Conservation (phyloP, 2,888 invertebrate genomes). For the Lacanobia oleracea region DNA sequence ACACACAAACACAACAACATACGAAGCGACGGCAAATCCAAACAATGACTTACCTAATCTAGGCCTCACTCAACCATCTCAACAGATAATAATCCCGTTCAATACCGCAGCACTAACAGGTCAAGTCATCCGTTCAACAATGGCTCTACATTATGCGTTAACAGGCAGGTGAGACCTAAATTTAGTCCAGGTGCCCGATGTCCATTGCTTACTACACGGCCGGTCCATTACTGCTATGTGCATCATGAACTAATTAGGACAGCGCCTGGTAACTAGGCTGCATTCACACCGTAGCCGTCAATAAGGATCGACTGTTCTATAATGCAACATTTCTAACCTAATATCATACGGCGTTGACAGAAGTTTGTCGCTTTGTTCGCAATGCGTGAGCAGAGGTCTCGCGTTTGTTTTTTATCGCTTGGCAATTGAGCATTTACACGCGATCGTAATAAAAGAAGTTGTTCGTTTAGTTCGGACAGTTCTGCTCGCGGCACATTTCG, state of each 20-base stretch:
- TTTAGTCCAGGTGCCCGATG: constrained; percentile 51
- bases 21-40: constrained; percentile 2
- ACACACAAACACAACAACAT: no score
- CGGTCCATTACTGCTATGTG: constrained; percentile 75
- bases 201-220: constrained; percentile 69
- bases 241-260: constrained; percentile 76
- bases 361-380: constrained; percentile 40
- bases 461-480: constrained; percentile 59
- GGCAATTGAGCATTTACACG: constrained; percentile 63
- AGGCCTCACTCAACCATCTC: constrained; percentile 27
- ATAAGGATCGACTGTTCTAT: constrained; percentile 37
- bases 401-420: constrained; percentile 61
- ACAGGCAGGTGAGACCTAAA: constrained; percentile 61
- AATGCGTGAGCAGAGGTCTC: constrained; percentile 42
- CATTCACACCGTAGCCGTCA: constrained; percentile 38
- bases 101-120: constrained; percentile 45
- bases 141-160: constrained; percentile 59
- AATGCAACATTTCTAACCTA: constrained; percentile 32
- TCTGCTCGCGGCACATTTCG: constrained; percentile 38
- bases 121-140: constrained; percentile 55
- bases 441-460: constrained; percentile 64
- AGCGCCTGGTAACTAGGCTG: constrained; percentile 61
- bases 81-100: constrained; percentile 48
- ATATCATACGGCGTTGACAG: constrained; percentile 47
- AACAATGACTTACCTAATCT: constrained; percentile 36